Conservation (phyloP, 2,113 vertebrate species). For the Eolophus roseicapilla region DNA sequence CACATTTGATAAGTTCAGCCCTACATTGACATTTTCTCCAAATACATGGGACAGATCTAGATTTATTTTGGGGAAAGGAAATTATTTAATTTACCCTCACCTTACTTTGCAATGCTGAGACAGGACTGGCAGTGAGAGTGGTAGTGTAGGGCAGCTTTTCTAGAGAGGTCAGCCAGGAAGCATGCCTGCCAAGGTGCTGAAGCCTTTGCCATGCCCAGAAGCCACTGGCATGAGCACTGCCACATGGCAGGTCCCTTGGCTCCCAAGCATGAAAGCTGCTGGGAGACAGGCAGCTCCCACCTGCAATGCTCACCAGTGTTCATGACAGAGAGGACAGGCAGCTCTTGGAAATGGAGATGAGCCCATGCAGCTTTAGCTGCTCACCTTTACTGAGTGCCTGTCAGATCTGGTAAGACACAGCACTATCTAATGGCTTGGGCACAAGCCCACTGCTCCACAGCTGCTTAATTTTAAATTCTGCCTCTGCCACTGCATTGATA, state of each 20-base stretch:
- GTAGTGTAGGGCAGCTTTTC: not conserved
- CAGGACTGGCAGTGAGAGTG: fast-evolving
- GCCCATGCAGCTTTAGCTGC: too few relatives aligned
- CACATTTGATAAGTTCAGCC: not conserved
- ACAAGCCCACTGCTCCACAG: not conserved
- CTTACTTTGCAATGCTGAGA: not conserved
- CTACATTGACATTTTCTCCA: not conserved
- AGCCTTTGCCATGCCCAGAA: not conserved
- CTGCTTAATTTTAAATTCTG: not conserved
- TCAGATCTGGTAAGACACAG: not conserved
- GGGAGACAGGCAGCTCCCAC: not conserved
- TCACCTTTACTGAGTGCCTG: not conserved
- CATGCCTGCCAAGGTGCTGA: fast-evolving
- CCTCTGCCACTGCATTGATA: fast-evolving
- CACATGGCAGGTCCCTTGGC: not conserved
- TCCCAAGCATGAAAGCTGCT: not conserved
- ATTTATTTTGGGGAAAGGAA: not conserved
- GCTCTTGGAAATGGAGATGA: not conserved
- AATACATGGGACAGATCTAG: not conserved
- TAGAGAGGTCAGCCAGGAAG: not conserved
- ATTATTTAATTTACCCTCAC: not conserved
- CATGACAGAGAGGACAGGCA: not conserved
- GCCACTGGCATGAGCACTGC: fast-evolving
- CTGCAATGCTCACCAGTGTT: not conserved
- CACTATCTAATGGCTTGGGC: not conserved